phyloP scores from a whole-genome alignment of 2,797 vertebrate species.

The Megaceryle alcyon region DNA sequence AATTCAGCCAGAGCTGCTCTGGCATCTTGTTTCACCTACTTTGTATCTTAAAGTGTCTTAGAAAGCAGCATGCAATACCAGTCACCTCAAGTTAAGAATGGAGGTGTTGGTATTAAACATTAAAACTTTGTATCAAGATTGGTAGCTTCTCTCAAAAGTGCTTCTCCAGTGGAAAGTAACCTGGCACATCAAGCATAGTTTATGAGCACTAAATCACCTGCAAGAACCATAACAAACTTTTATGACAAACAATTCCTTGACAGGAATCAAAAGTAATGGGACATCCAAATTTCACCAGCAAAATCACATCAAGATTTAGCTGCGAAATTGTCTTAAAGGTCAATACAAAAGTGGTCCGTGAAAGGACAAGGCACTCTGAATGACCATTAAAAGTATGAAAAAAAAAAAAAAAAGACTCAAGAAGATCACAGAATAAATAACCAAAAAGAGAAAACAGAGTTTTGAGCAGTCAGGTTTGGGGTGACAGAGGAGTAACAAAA shows the following conservation, averaged over 20 bases:
- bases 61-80: not conserved
- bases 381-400: not conserved
- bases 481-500: constrained; percentile 47
- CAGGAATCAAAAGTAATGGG: constrained; percentile 23
- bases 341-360: not conserved
- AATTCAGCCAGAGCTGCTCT: not conserved
- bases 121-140: not conserved
- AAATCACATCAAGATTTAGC: not conserved
- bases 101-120: not conserved
- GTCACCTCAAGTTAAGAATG: not conserved
- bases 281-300: constrained; percentile 23
- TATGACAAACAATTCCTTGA: not conserved
- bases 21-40: not conserved
- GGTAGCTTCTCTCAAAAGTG: not conserved
- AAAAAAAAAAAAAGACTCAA: not conserved
- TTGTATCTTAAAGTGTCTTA: not conserved
- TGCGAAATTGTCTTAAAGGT: constrained; percentile 33
- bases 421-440: constrained; percentile 30
- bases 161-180: not conserved
- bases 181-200: not conserved
- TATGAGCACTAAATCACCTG: not conserved
- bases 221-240: not conserved
- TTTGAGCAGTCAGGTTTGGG: constrained; percentile 10
- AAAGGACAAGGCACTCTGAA: constrained; percentile 34
- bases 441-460: not conserved